Evolutionary conservation across 2,888 invertebrate species (phyloP), one percentile per base, ranked within the genome.

Genomic region (Tetheella fluctuosa): DNA sequence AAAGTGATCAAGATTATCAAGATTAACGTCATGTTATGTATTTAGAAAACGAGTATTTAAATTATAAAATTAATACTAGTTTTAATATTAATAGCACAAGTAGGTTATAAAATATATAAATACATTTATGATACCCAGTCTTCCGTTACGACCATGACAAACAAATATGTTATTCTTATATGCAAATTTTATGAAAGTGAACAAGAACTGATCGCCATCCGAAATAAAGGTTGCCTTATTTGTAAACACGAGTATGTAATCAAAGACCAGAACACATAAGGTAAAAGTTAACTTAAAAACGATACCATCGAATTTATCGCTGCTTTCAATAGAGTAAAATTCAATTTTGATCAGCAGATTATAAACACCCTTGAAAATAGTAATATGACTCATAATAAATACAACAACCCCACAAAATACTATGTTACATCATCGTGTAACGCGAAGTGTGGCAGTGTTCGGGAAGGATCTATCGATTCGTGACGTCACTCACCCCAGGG

Each of bases 401-500:
- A 71, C 73, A 73, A 70, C 70, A 72, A 74, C 73, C 73, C 68
- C 66, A 62, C 68, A 74, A 74, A 75, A 73, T 75, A 69, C 34
- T 34, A 67, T 67, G 75, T 84, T 84, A 83, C 81, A 83, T 83
- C 81, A 83, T 67, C 73, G 62, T 62, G 69, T 66, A 66, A 66
- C 62, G 28, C 42, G 59, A 70, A 73, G 64, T 76, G 65, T 71
- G 67, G 73, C 73, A 70, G 65, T 67, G 67, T 69, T 66, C 61
- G 63, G 65, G 60, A 42, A n/a, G 48, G 48, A 20, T 20, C 2
- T 77, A 84, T 83, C 69, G 84, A 84, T 76, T 73, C 56, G 72
- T 84, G 84, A 84, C 84, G 84, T 84, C 83, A 83, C 70, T n/a
- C 62, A 61, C 68, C 64, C 61, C 58, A 68, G 63, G 74, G 69